Evolutionary conservation across 2,113 vertebrate genomes (phyloP).

Genomic region (Hippocampus mohnikei): DNA sequence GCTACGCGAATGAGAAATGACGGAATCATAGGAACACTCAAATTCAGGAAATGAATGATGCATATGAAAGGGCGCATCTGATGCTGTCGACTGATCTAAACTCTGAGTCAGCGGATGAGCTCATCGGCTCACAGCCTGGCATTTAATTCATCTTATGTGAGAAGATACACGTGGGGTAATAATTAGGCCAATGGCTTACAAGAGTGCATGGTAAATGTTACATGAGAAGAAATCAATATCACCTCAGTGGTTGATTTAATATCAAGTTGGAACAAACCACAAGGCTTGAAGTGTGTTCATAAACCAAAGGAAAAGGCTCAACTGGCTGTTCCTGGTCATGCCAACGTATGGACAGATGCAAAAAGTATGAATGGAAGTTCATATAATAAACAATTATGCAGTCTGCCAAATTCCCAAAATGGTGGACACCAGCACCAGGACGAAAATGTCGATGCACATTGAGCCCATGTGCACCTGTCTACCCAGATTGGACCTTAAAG

Average conservation of each 20-base stretch:
- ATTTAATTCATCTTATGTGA: conserved; percentile 50
- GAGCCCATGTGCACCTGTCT: no score
- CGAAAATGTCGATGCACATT: no score
- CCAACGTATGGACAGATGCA: no score
- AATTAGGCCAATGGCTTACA: conserved; percentile 56
- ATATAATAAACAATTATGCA: no score
- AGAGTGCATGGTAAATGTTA: conserved; percentile 55
- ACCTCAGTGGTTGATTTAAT: conserved; percentile 34
- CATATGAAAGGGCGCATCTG: not conserved
- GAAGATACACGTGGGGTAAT: conserved; percentile 51
- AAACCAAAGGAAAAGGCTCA: not conserved
- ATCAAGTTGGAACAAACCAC: conserved; percentile 20
- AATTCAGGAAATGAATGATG: not conserved
- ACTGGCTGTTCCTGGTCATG: no score
- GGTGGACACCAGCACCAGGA: no score
- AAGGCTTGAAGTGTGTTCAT: not conserved
- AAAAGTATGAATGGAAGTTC: no score
- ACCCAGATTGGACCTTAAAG: no score
- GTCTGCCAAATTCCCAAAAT: no score
- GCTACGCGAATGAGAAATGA: not conserved
- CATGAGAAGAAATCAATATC: conserved; percentile 57
- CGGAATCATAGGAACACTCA: not conserved
- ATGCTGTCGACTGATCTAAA: not conserved
- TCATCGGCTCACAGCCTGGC: conserved; percentile 40
- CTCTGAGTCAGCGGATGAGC: conserved; percentile 23